Conservation (phyloP, 2,113 vertebrate genomes). For the Eidolon helvum region DNA sequence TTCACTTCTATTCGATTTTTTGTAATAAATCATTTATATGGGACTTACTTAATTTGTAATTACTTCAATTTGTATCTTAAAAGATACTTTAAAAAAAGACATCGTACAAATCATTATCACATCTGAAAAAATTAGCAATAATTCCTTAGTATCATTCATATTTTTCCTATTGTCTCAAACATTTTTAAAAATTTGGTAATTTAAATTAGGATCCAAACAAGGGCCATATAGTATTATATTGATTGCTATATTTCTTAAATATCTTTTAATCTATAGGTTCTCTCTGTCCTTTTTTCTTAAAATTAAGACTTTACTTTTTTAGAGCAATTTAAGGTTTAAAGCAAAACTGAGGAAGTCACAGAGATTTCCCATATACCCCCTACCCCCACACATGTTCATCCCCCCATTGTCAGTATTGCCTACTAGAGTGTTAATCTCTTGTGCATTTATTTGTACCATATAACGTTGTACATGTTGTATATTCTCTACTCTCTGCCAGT, state of each 20-base stretch:
- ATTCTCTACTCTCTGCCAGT: neutral
- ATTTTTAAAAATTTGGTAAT: neutral
- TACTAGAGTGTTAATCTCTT: neutral
- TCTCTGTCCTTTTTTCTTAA: neutral
- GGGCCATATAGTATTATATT: neutral
- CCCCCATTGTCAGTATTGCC: neutral
- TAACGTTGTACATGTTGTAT: neutral
- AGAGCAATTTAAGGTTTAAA: neutral
- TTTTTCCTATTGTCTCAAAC: neutral
- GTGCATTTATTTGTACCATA: neutral
- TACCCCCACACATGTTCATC: neutral
- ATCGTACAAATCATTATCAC: neutral
- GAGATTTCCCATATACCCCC: neutral
- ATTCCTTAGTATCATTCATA: neutral
- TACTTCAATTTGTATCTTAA: neutral
- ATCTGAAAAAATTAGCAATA: neutral
- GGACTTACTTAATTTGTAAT: neutral
- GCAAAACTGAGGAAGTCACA: neutral
- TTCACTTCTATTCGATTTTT: neutral
- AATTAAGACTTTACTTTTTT: neutral
- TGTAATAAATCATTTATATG: neutral
- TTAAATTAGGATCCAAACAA: neutral
- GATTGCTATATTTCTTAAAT: neutral
- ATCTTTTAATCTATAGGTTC: neutral
- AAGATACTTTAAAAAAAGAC: neutral